Base-by-base conservation (phyloP, 2,888 invertebrate genomes). In the Choreutis nemorana region DNA sequence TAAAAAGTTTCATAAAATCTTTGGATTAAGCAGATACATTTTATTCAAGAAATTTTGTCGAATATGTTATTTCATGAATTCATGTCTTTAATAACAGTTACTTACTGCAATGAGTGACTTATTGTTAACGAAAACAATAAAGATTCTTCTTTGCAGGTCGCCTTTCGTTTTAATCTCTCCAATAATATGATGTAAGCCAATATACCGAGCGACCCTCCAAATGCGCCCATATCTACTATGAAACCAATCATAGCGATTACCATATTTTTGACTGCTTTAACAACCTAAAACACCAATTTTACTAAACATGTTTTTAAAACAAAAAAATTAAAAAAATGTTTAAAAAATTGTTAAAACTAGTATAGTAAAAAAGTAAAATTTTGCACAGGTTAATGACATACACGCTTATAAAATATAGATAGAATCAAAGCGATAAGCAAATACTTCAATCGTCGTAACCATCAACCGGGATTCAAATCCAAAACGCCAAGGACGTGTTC, bases 131-230 rank as follows among this genome's bases (percentile, higher is more conserved):
- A 50, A 31, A 57, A 71, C 1, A 78, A 31, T 3, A 49, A 36
- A 14, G 49, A 44, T 28, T 84, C 82, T 2, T 81, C 62, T 14
- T 49, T 50, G 1, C 36, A 41, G 0, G 63, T 45, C 0, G 73
- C 40, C 30, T 55, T 60, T 9, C 77, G 75, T 40, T 83, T 85
- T 9, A 87, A 58, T 5, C 84, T 57, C 50, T 90, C 88, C 5
- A 89, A 46, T 25, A 86, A 75, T 11, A 89, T 79, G 2, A 83
- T 65, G 31, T 85, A 75, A 0, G 85, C 75, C 2, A 87, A 49
- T 4, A 86, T 67, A 0, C 83, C 81, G 32, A 85, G 64, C 2
- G 70, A 55, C 0, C 84, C 87, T 1, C 87, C 86, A 48, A 83
- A 90, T 4, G 73, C 49, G 0, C 84, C 83, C 35, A 82, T 48